These are phyloP conservation scores for Ceratosolen fusciceps DNA, from an alignment of 1,140 invertebrate species.

Conservation along the genomic window DNA sequence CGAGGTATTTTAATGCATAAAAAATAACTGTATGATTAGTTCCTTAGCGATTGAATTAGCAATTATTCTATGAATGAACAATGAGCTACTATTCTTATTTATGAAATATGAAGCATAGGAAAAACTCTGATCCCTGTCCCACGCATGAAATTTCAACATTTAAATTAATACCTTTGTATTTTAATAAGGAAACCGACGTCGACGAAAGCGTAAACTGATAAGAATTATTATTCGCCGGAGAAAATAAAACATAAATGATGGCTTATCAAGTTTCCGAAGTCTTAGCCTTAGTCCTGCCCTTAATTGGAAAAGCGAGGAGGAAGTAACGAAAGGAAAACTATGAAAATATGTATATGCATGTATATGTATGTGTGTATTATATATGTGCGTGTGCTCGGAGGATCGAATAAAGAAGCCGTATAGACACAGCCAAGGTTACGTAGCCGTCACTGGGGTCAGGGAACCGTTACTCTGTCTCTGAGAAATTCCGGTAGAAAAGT, in stretches of 20 bases:
- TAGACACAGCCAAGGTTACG: conserved; percentile 9
- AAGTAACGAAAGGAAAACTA: conserved; percentile 10
- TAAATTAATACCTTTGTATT: too few species aligned
- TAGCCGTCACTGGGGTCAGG: conserved; percentile 8
- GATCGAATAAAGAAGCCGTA: background rate
- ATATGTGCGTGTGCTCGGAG: background rate
- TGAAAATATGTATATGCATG: background rate
- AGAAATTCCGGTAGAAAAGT: background rate
- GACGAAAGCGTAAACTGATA: background rate
- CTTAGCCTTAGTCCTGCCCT: background rate
- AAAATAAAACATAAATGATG: background rate
- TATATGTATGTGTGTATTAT: too few species aligned
- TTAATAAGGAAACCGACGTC: too few species aligned
- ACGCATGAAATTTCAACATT: too few species aligned
- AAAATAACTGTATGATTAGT: too few species aligned
- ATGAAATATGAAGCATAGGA: too few species aligned
- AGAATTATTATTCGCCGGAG: background rate
- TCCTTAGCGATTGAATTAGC: too few species aligned
- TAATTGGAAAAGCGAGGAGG: background rate
- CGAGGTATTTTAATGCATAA: too few species aligned
- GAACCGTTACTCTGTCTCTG: conserved; percentile 11
- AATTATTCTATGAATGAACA: too few species aligned
- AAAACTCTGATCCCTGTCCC: too few species aligned
- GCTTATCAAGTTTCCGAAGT: background rate
- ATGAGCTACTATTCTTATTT: too few species aligned